Evolutionary conservation across 1,140 invertebrate genomes (phyloP).

Genomic region (Zaprionus camerounensis): DNA sequence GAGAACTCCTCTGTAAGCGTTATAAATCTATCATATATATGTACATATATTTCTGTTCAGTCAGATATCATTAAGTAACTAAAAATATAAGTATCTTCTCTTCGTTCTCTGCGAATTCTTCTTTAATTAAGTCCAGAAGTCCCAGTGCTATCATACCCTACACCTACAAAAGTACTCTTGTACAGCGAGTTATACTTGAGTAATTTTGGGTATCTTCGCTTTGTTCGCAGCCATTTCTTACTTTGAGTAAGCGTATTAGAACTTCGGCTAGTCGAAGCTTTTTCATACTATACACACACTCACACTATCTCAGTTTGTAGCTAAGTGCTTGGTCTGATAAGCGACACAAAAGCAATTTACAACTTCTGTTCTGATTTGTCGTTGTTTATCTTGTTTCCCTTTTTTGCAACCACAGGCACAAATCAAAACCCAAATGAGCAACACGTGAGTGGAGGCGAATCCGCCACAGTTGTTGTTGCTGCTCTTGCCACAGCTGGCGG

Average conservation of each 20-base stretch:
- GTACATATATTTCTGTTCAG: not conserved
- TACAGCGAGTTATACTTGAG: not conserved
- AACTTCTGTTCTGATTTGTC: slow-evolving; percentile 3
- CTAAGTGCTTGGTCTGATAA: slow-evolving; percentile 1
- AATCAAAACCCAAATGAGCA: slow-evolving; percentile 80
- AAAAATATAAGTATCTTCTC: too few relatives aligned
- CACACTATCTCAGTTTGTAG: not conserved
- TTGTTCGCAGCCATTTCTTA: not conserved
- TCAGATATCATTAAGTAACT: not conserved
- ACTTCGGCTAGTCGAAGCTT: slow-evolving; percentile 1
- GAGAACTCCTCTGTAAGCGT: too few relatives aligned
- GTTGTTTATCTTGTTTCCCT: slow-evolving; percentile 13
- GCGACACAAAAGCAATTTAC: slow-evolving; percentile 19
- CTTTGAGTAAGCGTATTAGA: not conserved
- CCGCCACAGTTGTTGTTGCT: slow-evolving; percentile 48
- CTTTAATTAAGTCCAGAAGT: too few relatives aligned
- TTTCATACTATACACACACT: not conserved
- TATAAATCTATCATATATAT: too few relatives aligned
- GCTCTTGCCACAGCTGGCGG: slow-evolving; percentile 42
- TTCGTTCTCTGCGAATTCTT: too few relatives aligned
- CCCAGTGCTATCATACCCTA: too few relatives aligned
- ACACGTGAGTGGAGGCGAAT: slow-evolving; percentile 63
- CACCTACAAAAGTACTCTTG: not conserved
- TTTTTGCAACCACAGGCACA: slow-evolving; percentile 62
- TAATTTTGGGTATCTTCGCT: not conserved